Evolutionary conservation across 2,113 vertebrate species (phyloP).

Genomic region (Scortum barcoo): DNA sequence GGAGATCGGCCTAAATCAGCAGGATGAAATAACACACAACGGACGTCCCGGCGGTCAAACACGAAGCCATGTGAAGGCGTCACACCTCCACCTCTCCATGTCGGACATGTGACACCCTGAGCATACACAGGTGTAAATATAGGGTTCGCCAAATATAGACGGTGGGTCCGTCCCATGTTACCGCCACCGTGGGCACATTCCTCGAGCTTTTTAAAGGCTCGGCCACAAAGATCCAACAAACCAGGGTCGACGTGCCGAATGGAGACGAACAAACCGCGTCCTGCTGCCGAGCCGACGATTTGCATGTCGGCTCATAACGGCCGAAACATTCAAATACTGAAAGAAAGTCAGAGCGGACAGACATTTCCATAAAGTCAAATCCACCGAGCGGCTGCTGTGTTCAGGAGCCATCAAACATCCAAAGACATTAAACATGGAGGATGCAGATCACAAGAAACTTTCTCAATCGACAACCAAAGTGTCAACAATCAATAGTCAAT

Average conservation of each 20-base stretch:
- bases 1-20: not conserved
- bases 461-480: not conserved
- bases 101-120: constrained; percentile 44
- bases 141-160: constrained; percentile 64
- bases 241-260: not conserved
- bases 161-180: not conserved
- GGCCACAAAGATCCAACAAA: not conserved
- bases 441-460: not conserved
- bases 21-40: not conserved
- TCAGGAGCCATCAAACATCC: not conserved
- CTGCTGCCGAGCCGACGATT: not conserved
- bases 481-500: not conserved
- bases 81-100: constrained; percentile 12
- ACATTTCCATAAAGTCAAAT: constrained; percentile 2
- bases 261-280: not conserved
- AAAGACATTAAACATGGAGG: not conserved
- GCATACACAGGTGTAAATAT: constrained; percentile 52
- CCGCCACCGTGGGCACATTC: constrained; percentile 50
- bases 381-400: not conserved
- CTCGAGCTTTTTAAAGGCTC: constrained; percentile 29
- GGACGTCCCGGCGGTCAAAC: not conserved
- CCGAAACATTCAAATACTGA: constrained; percentile 33
- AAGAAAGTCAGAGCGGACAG: no score
- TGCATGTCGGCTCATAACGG: constrained; percentile 6
- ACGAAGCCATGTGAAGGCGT: not conserved